Evolutionary conservation across 2,888 invertebrate species (phyloP).

Genomic region (Andrena fulva): DNA sequence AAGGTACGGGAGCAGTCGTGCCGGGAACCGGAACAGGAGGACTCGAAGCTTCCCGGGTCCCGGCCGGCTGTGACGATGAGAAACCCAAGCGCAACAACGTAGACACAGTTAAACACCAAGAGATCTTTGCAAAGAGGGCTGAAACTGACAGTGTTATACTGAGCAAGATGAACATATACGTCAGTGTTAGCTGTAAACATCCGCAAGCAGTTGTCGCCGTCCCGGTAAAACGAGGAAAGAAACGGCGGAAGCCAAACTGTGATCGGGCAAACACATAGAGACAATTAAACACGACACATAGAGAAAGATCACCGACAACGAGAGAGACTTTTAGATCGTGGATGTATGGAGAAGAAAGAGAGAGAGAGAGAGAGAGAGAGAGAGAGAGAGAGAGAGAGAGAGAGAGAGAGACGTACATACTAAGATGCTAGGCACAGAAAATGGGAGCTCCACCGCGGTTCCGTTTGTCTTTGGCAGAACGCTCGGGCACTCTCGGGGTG

Average conservation of each 20-base stretch:
- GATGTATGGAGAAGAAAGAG: neutral
- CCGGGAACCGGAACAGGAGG: constrained; percentile 16
- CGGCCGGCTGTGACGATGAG: neutral
- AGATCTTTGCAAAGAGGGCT: constrained; percentile 77
- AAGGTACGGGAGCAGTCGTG: constrained; percentile 5
- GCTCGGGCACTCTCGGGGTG: neutral
- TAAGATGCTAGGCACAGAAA: neutral
- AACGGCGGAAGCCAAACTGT: constrained; percentile 60
- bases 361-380: no score
- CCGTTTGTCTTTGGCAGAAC: constrained; percentile 5
- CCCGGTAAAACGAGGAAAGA: constrained; percentile 45
- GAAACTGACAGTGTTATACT: constrained; percentile 85
- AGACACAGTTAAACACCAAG: constrained; percentile 59
- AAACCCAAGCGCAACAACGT: constrained; percentile 32
- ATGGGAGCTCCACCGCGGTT: neutral
- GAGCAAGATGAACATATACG: constrained; percentile 85
- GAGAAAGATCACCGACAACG: constrained; percentile 19
- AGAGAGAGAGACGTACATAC: neutral
- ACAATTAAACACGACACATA: constrained; percentile 32
- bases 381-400: no score
- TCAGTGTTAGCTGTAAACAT: constrained; percentile 82
- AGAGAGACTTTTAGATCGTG: constrained; percentile 24
- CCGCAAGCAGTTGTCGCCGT: constrained; percentile 63
- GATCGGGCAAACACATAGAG: constrained; percentile 48
- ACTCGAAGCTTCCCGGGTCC: constrained; percentile 21